phyloP scores from a whole-genome alignment of 2,797 vertebrate genomes.

The Xenopus petersii region DNA sequence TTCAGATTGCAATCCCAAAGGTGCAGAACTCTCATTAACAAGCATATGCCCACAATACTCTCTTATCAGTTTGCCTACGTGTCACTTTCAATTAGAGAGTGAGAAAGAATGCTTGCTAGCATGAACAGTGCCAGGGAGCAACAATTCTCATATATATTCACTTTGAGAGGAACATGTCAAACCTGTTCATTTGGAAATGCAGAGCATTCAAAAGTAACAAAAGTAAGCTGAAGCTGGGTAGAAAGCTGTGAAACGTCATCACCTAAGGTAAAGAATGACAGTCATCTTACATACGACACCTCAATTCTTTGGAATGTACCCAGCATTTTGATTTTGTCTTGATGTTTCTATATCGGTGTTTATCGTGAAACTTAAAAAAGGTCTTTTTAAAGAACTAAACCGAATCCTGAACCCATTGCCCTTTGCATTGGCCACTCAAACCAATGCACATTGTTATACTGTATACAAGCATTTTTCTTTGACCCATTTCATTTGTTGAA shows the following conservation, averaged over 20 bases:
- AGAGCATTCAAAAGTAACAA: slow-evolving; percentile 29
- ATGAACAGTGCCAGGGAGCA: slow-evolving; percentile 41
- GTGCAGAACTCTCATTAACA: slow-evolving; percentile 57
- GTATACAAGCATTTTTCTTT: too few relatives aligned
- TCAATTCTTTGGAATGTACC: too few relatives aligned
- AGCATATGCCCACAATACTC: slow-evolving; percentile 44
- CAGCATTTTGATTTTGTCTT: too few relatives aligned
- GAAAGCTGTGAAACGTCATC: slow-evolving; percentile 29
- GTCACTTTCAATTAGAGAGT: slow-evolving; percentile 44
- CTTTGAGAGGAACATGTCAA: slow-evolving; percentile 38
- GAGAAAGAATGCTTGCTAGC: slow-evolving; percentile 39
- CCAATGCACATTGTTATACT: too few relatives aligned
- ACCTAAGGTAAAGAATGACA: not conserved
- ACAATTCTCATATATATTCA: slow-evolving; percentile 35
- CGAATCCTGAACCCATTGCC: too few relatives aligned
- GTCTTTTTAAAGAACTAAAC: too few relatives aligned
- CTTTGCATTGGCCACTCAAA: too few relatives aligned
- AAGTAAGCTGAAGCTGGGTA: slow-evolving; percentile 27
- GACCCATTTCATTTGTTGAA: too few relatives aligned
- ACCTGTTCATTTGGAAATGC: slow-evolving; percentile 39
- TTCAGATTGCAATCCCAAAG: slow-evolving; percentile 55
- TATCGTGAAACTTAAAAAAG: too few relatives aligned
- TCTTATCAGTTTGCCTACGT: slow-evolving; percentile 34
- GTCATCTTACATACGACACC: too few relatives aligned
- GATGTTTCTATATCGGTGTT: too few relatives aligned